Evolutionary conservation across 1,140 invertebrate genomes (phyloP).

Genomic region (Bombus balteatus): DNA sequence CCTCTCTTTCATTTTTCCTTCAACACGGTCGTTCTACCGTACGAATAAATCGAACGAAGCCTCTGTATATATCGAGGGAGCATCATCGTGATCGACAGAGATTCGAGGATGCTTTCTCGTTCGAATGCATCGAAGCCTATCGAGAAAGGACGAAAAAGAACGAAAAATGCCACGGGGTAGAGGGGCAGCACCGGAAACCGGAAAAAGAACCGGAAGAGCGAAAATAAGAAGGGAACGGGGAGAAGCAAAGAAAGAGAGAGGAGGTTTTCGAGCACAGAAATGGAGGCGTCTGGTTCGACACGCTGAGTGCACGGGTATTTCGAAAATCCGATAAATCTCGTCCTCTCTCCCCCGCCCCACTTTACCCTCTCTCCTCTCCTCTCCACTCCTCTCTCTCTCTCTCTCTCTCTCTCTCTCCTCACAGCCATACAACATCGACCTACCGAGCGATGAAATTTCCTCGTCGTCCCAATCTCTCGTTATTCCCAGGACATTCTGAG

Average conservation of each 20-base stretch:
- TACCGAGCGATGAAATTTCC: conserved; percentile 69
- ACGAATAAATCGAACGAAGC: not conserved
- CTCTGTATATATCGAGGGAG: not conserved
- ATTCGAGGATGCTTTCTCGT: conserved; percentile 10
- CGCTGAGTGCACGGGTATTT: conserved; percentile 69
- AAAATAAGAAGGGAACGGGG: conserved; percentile 39
- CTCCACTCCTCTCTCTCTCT: not conserved
- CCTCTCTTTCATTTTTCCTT: conserved; percentile 5
- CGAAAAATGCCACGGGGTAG: not conserved
- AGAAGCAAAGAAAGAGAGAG: not conserved
- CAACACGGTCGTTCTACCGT: not conserved
- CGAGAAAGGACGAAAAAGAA: not conserved
- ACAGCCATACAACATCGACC: conserved; percentile 61
- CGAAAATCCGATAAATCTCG: conserved; percentile 75
- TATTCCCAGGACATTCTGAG: conserved; percentile 64
- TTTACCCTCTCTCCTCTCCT: not conserved
- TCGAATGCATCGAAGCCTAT: conserved; percentile 12
- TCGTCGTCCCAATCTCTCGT: conserved; percentile 65
- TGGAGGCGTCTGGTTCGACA: conserved; percentile 67
- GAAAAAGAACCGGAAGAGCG: conserved; percentile 24
- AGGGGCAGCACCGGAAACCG: conserved; percentile 1
- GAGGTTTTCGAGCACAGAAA: conserved; percentile 42
- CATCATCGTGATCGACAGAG: not conserved
- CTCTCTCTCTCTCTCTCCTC: conserved; percentile 9
- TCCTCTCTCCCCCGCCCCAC: conserved; percentile 11